Conservation (phyloP, 2,888 invertebrate genomes). For the Ormyrus labotus region DNA sequence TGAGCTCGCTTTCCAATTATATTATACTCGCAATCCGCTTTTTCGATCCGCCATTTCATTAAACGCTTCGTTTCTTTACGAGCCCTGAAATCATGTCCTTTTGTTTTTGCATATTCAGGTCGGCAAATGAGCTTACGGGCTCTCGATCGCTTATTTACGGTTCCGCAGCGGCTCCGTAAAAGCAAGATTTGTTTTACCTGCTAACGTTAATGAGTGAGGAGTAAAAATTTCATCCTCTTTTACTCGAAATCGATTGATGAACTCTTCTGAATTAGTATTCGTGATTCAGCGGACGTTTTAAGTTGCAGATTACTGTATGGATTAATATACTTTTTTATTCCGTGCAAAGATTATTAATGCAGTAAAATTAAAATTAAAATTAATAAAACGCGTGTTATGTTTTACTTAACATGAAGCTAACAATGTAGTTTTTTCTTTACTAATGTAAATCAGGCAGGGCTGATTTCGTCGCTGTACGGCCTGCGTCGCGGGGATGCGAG, state of each 20-base stretch:
- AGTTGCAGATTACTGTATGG: no score
- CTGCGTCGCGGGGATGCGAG: no score
- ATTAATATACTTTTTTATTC: no score
- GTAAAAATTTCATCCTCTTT: background rate
- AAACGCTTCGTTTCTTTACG: conserved; percentile 15
- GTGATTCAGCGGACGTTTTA: no score
- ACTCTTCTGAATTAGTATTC: background rate
- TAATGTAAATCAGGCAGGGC: no score
- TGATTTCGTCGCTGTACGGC: no score
- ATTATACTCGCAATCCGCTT: conserved; percentile 16
- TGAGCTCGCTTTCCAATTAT: conserved; percentile 43
- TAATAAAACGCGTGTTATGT: no score
- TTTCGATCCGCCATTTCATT: background rate
- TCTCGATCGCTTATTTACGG: conserved; percentile 20
- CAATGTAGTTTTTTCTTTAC: no score
- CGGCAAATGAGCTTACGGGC: no score
- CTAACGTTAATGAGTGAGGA: conserved; percentile 1
- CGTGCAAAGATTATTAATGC: no score
- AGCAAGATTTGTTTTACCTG: background rate
- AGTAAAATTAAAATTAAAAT: no score
- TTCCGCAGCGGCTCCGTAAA: conserved; percentile 1
- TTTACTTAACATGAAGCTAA: no score
- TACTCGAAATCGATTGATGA: background rate
- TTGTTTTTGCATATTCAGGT: conserved; percentile 10
- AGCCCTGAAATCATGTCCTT: conserved; percentile 24